phyloP scores from a whole-genome alignment of 2,113 vertebrate species.

The Microcebus lehilahytsara region DNA sequence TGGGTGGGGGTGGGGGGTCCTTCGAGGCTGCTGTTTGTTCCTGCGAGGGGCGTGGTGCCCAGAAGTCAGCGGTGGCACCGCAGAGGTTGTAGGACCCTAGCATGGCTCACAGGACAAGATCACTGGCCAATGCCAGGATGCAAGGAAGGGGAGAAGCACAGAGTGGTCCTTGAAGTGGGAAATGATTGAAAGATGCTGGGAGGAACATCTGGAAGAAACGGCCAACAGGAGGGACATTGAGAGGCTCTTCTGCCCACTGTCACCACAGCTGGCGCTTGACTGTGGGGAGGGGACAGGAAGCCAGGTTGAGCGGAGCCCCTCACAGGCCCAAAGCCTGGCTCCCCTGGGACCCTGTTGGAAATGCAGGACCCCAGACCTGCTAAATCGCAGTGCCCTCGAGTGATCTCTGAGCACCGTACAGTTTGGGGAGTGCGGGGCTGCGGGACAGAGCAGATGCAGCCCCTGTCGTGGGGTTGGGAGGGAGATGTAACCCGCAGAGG shows the following conservation, averaged over 20 bases:
- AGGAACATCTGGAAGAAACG: background rate
- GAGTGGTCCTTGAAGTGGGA: background rate
- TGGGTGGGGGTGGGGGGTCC: background rate
- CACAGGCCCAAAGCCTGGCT: background rate
- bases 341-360: background rate
- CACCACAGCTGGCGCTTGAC: too few relatives aligned
- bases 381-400: rapidly evolving
- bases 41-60: rapidly evolving
- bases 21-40: background rate
- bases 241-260: background rate
- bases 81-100: rapidly evolving
- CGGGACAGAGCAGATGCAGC: background rate
- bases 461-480: background rate
- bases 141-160: background rate
- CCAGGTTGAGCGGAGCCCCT: background rate
- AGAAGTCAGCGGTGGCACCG: rapidly evolving
- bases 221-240: background rate
- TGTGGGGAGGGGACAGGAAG: background rate
- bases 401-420: too few relatives aligned
- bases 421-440: rapidly evolving
- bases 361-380: background rate
- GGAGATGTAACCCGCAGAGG: background rate
- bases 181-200: rapidly evolving
- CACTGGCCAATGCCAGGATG: rapidly evolving
- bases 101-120: rapidly evolving